phyloP scores from a whole-genome alignment of 1,140 invertebrate genomes.

The Drosophila pachea region DNA sequence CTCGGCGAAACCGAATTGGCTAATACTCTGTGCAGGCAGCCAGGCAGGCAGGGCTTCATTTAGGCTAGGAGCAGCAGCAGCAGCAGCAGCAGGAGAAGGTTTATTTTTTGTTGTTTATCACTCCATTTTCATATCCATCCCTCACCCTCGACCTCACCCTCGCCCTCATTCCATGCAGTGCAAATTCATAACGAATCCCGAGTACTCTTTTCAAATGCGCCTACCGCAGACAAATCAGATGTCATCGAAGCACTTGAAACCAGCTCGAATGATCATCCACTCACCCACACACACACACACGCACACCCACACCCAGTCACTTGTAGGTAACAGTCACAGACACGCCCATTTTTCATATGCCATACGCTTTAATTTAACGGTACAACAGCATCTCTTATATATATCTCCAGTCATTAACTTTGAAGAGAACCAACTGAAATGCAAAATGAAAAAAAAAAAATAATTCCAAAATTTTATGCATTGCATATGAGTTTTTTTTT shows the following conservation, averaged over 20 bases:
- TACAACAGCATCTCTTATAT: constrained; percentile 51
- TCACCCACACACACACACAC: constrained; percentile 21
- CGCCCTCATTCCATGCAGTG: constrained; percentile 29
- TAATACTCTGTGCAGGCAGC: constrained; percentile 32
- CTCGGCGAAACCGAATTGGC: constrained; percentile 48
- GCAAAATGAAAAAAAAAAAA: constrained; percentile 47
- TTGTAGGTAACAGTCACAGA: constrained; percentile 1
- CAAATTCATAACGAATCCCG: constrained; percentile 42
- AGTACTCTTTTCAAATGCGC: constrained; percentile 73
- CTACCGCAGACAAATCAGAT: constrained; percentile 18
- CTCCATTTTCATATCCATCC: constrained; percentile 49
- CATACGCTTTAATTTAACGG: constrained; percentile 54
- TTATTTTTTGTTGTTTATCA: constrained; percentile 40
- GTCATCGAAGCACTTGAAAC: constrained; percentile 38
- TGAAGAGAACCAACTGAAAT: constrained; percentile 42
- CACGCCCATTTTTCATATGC: constrained; percentile 41
- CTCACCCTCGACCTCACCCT: too few relatives aligned
- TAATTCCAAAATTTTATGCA: constrained; percentile 67
- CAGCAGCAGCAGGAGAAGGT: constrained; percentile 5
- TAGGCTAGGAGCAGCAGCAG: constrained; percentile 14
- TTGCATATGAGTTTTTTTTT: constrained; percentile 21
- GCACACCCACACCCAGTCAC: constrained; percentile 7
- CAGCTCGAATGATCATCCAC: constrained; percentile 26
- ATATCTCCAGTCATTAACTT: constrained; percentile 78
- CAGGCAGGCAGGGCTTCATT: constrained; percentile 20